phyloP scores from a whole-genome alignment of 2,113 vertebrate genomes.

The Corythornis cristatus region DNA sequence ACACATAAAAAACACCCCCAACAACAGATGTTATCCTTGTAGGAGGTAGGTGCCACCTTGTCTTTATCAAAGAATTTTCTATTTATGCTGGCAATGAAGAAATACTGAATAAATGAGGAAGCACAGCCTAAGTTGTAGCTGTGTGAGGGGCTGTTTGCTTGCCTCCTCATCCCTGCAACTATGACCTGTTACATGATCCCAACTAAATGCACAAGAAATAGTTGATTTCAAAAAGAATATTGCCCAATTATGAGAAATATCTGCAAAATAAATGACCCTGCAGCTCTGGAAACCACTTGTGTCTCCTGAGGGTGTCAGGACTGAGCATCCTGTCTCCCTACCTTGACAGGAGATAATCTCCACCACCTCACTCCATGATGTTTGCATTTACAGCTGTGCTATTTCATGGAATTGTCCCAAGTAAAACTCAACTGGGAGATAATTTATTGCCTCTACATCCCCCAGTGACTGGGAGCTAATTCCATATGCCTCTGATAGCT shows the following conservation, averaged over 20 bases:
- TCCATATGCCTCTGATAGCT: accelerated
- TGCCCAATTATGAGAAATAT: not conserved
- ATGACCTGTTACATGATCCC: not conserved
- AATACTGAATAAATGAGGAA: not conserved
- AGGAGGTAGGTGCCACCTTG: not conserved
- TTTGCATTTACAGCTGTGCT: not conserved
- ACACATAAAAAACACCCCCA: not conserved
- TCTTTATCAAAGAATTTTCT: not conserved
- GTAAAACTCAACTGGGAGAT: not conserved
- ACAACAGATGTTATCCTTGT: not conserved
- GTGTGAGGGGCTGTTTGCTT: not conserved
- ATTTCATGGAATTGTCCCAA: not conserved
- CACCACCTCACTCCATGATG: no score
- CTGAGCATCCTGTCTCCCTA: accelerated
- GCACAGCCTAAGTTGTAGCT: not conserved
- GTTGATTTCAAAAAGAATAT: not conserved
- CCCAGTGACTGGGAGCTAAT: not conserved
- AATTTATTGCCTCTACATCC: not conserved
- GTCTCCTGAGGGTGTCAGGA: accelerated
- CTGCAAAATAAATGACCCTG: not conserved
- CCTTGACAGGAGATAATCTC: not conserved
- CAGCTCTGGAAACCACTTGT: not conserved
- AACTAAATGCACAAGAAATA: not conserved
- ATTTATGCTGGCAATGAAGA: not conserved
- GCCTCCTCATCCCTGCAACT: not conserved